These are phyloP conservation scores for Darevskia mixta DNA, from an alignment of 2,797 vertebrate species.

Conservation along the genomic window DNA sequence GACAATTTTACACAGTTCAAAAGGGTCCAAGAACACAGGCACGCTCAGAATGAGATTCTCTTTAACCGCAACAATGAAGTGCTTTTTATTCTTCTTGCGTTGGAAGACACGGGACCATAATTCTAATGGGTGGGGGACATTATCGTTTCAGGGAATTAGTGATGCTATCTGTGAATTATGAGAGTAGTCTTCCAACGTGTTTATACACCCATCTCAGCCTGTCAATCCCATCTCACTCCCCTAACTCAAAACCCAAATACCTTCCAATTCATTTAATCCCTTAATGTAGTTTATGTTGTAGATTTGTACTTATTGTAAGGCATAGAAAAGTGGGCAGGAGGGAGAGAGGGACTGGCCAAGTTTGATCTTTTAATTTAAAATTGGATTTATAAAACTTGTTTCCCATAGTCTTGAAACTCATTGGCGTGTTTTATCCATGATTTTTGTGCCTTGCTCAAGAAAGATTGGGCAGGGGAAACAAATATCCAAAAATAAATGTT, in stretches of 20 bases:
- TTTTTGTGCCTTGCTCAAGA: not conserved
- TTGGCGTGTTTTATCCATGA: not conserved
- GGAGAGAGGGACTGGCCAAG: not conserved
- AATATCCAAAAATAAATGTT: too few species aligned
- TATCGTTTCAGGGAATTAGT: constrained; percentile 32
- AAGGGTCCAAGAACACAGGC: constrained; percentile 60
- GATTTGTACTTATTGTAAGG: not conserved
- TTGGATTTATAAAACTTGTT: not conserved
- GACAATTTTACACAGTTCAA: constrained; percentile 66
- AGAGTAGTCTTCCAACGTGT: not conserved
- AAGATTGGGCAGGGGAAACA: not conserved
- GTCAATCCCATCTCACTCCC: not conserved
- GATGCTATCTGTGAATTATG: not conserved
- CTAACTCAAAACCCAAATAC: not conserved
- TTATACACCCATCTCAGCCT: not conserved
- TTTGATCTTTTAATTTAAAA: not conserved
- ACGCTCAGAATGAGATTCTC: constrained; percentile 37
- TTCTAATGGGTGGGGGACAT: constrained; percentile 10
- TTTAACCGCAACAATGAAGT: constrained; percentile 43
- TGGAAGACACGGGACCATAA: constrained; percentile 41
- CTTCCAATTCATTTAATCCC: not conserved
- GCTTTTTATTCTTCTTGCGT: constrained; percentile 31
- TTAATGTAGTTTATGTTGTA: not conserved
- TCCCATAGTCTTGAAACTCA: not conserved
- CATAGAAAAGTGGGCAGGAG: not conserved